These are phyloP conservation scores for Chaenodraco wilsoni DNA, from an alignment of 2,797 vertebrate genomes.

Conservation along the genomic window DNA sequence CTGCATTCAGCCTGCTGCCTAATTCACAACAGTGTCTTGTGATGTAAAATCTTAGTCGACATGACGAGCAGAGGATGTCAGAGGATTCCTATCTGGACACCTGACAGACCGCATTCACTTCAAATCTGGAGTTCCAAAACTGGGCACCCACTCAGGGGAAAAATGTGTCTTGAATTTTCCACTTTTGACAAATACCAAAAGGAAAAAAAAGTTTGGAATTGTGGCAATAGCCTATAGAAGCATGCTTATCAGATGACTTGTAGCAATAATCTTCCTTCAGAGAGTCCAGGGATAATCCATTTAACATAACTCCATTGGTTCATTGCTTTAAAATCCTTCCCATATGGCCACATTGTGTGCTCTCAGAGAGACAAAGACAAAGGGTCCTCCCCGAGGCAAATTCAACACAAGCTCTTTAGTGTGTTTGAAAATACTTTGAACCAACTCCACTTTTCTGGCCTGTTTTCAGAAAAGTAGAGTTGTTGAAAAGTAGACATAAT, in stretches of 20 bases:
- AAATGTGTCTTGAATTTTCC: constrained; percentile 84
- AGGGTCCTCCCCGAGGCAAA: constrained; percentile 10
- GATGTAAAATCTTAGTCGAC: constrained; percentile 56
- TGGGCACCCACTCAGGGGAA: constrained; percentile 68
- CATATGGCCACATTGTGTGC: constrained; percentile 46
- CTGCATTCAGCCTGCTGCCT: constrained; percentile 32
- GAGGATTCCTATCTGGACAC: constrained; percentile 68
- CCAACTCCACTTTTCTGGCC: not conserved
- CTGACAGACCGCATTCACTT: constrained; percentile 79
- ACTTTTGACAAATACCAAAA: constrained; percentile 71
- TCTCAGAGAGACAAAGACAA: constrained; percentile 38
- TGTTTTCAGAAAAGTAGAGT: constrained; percentile 6
- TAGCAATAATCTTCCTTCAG: constrained; percentile 70
- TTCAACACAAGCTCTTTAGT: constrained; percentile 24
- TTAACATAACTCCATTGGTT: constrained; percentile 59
- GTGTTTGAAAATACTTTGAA: constrained; percentile 24
- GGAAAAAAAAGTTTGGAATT: constrained; percentile 48
- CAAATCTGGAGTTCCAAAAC: constrained; percentile 72
- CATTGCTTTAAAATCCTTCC: constrained; percentile 59
- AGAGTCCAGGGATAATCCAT: constrained; percentile 63
- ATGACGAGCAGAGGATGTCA: constrained; percentile 63
- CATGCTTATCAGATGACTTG: constrained; percentile 74
- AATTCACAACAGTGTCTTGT: constrained; percentile 61
- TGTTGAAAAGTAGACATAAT: constrained; percentile 28
- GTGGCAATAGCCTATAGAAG: constrained; percentile 56